phyloP scores from a whole-genome alignment of 2,797 vertebrate genomes.

The Carcharodon carcharias region DNA sequence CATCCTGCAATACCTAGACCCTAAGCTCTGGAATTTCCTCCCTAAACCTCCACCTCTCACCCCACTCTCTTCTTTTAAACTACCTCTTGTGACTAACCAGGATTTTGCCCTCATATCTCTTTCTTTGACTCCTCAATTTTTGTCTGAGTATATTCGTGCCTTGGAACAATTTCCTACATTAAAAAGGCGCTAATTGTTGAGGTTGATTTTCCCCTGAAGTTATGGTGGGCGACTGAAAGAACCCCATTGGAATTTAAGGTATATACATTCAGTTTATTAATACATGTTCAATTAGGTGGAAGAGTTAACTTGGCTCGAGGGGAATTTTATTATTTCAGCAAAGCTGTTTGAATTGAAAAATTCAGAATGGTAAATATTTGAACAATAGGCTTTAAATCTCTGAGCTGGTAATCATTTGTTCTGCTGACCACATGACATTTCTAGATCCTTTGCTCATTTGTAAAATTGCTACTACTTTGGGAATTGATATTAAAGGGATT shows the following conservation, averaged over 20 bases:
- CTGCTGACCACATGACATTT: slow-evolving; percentile 19
- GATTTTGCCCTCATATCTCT: neutral
- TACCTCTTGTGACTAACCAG: neutral
- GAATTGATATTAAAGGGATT: slow-evolving; percentile 19
- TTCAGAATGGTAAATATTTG: slow-evolving; percentile 17
- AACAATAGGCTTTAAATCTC: slow-evolving; percentile 1
- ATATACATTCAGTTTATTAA: neutral
- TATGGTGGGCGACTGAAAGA: neutral
- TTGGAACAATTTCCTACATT: neutral
- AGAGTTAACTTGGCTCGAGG: neutral
- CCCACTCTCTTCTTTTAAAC: neutral
- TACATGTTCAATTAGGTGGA: neutral
- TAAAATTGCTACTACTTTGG: neutral
- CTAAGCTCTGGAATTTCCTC: neutral
- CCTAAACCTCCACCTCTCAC: neutral
- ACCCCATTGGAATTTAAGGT: neutral
- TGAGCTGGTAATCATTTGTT: slow-evolving; percentile 13
- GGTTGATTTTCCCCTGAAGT: neutral
- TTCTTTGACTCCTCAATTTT: neutral
- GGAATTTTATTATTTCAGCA: neutral
- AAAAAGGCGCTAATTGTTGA: neutral
- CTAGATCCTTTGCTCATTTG: neutral
- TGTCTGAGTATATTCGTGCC: too few species aligned
- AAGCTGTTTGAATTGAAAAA: neutral
- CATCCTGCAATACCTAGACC: neutral